phyloP scores from a whole-genome alignment of 2,113 vertebrate genomes.

The Tachysurus vachellii region DNA sequence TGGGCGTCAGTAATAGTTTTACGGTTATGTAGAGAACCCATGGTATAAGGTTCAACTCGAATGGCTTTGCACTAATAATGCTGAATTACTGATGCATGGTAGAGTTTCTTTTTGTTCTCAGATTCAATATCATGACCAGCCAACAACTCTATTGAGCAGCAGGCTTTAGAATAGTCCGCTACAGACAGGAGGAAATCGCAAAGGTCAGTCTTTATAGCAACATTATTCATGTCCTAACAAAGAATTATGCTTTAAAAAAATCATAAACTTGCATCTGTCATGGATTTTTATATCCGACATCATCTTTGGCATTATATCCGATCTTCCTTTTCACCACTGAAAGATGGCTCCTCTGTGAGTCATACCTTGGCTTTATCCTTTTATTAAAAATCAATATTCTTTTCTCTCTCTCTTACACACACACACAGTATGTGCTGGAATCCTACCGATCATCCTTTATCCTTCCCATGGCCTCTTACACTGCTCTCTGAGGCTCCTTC shows the following conservation, averaged over 20 bases:
- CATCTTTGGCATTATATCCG: neutral
- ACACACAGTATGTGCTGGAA: neutral
- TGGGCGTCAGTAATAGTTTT: neutral
- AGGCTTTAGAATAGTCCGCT: neutral
- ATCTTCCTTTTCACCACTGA: slow-evolving; percentile 8
- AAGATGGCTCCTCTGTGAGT: neutral
- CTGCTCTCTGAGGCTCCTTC: neutral
- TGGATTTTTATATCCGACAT: neutral
- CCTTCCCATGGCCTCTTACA: slow-evolving; percentile 19
- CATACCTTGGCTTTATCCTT: neutral
- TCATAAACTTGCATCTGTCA: neutral
- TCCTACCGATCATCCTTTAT: neutral
- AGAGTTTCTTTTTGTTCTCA: neutral
- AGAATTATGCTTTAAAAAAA: neutral
- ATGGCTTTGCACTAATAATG: neutral
- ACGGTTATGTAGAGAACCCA: neutral
- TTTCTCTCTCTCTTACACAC: neutral
- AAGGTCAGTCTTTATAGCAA: neutral
- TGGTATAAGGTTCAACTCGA: neutral
- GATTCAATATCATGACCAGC: neutral
- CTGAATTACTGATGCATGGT: neutral
- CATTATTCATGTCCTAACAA: neutral
- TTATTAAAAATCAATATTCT: slow-evolving; percentile 9
- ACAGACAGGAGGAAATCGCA: neutral
- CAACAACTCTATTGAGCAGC: neutral